These are phyloP conservation scores for Dolomedes plantarius DNA, from an alignment of 2,888 invertebrate genomes.

Conservation along the genomic window DNA sequence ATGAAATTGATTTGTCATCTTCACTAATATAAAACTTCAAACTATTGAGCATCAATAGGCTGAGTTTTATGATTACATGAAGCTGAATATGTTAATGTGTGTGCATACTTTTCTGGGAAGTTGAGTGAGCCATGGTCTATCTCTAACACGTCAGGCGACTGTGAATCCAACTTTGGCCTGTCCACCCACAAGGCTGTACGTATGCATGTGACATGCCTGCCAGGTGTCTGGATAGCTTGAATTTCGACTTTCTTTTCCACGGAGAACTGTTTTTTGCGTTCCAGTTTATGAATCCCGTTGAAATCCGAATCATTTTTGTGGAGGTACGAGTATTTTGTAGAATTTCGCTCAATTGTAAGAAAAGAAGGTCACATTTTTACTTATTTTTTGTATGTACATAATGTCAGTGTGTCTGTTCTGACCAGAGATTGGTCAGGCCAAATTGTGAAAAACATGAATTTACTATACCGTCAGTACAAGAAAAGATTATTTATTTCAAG, in stretches of 20 bases:
- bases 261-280: slow-evolving; percentile 57
- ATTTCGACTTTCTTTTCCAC: slow-evolving; percentile 43
- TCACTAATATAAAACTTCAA: too few species aligned
- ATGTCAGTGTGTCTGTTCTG: slow-evolving; percentile 70
- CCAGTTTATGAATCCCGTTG: slow-evolving; percentile 42
- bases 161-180: slow-evolving; percentile 46
- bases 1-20: too few species aligned
- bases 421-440: slow-evolving; percentile 51
- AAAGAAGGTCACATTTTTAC: slow-evolving; percentile 70
- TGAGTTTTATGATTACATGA: too few species aligned
- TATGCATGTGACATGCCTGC: slow-evolving; percentile 40
- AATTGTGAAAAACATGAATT: slow-evolving; percentile 68
- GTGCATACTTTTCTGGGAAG: neutral
- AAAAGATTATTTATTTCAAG: slow-evolving; percentile 61
- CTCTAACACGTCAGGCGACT: slow-evolving; percentile 28
- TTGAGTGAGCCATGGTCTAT: slow-evolving; percentile 32
- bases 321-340: slow-evolving; percentile 68
- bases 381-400: slow-evolving; percentile 71
- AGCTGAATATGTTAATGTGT: too few species aligned
- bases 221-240: slow-evolving; percentile 53
- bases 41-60: too few species aligned
- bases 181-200: slow-evolving; percentile 39
- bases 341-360: slow-evolving; percentile 71
- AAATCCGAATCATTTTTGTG: slow-evolving; percentile 49
- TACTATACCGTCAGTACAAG: slow-evolving; percentile 68